Base-by-base conservation (phyloP, 2,888 invertebrate species). In the Orchesella flavescens region DNA sequence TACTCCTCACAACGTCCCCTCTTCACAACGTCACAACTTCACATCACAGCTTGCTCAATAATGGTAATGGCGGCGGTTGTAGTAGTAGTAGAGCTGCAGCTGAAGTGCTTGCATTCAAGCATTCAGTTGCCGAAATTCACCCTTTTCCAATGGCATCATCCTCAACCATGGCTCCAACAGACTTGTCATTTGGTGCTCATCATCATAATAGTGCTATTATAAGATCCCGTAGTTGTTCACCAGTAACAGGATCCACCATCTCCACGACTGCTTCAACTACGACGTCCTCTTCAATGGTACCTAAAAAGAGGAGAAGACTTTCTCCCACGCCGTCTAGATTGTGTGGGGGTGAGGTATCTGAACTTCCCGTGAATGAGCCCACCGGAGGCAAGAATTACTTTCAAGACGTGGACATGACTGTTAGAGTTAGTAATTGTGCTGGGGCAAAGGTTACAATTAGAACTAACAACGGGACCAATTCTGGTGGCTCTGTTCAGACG, bases 361-460 rank as follows among this genome's bases (percentile, higher is more conserved):
- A 88, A 72, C 80, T 88, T 10, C 86, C 86, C 10, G 61, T 66
- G 4, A 79, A 34, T n/a, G 83, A 87, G n/a, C 53, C 43, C 1
- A 9, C 65, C n/a, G 76, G 66, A 46, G 84, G 66, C 10, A 87
- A 86, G 63, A 83, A 80, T 17, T 86, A 83, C 65, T 87, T 84
- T 59, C 87, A 87, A 69, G 87, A 87, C 69, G 87, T 88, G 1
- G 87, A 88, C 63, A 86, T 87, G 86, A 87, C 86, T 34, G 86
- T 88, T 10, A 61, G 87, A 76, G 87, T 87, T 1, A 86, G 86
- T 63, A 87, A 86, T 76, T 85, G 88, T 75, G 85, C 87, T 1
- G 87, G 88, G 21, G 88, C 87, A 23, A 87, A 87, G 80, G 87
- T 88, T 7, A 87, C 87, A 17, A 87, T 87, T 57, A 57, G 87